These are phyloP conservation scores for Aphrophora alni DNA, from an alignment of 2,888 invertebrate species.

Conservation along the genomic window DNA sequence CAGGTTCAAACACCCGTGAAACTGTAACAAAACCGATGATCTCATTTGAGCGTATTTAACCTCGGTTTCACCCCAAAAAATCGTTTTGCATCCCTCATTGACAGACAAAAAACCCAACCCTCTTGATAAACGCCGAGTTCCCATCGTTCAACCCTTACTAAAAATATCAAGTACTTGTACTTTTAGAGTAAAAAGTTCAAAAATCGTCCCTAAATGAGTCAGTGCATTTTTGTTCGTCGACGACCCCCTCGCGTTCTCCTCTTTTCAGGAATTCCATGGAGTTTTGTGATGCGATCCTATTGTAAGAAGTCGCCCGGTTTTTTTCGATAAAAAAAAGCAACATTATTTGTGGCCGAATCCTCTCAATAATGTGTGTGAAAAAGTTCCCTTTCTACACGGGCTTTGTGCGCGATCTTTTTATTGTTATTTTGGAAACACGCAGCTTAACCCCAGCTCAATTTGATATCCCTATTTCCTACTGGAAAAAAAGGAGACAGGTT, in stretches of 20 bases:
- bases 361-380: constrained; percentile 38
- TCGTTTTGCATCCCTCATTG: constrained; percentile 30
- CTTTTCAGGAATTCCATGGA: constrained; percentile 28
- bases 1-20: constrained; percentile 44
- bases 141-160: constrained; percentile 27
- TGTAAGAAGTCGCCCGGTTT: neutral
- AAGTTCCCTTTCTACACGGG: constrained; percentile 18
- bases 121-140: constrained; percentile 28
- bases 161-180: constrained; percentile 23
- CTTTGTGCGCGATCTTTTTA: constrained; percentile 32
- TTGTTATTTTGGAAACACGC: constrained; percentile 42
- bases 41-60: constrained; percentile 48
- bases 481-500: constrained; percentile 44
- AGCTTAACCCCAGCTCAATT: constrained; percentile 41
- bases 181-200: constrained; percentile 24
- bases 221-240: constrained; percentile 22
- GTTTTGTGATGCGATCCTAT: constrained; percentile 6
- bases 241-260: neutral
- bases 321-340: constrained; percentile 26
- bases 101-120: constrained; percentile 28
- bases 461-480: constrained; percentile 41
- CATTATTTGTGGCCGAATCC: constrained; percentile 41
- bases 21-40: constrained; percentile 44
- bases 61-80: constrained; percentile 43
- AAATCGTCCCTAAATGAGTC: constrained; percentile 17